Evolutionary conservation across 2,113 vertebrate genomes (phyloP).

Genomic region (Chlorodrepanis virens): DNA sequence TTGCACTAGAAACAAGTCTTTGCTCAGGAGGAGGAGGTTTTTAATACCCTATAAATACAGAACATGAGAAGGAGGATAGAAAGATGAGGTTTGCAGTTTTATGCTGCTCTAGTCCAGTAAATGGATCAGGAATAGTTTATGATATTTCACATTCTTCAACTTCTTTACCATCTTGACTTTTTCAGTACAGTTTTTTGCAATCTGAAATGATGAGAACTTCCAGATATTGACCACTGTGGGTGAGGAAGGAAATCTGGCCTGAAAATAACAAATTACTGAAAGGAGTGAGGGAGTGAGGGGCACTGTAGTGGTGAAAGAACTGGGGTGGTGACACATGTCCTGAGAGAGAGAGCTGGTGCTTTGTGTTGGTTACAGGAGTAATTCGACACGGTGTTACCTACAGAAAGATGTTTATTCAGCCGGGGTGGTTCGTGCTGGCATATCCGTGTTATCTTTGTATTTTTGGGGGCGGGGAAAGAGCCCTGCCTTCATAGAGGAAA

Average conservation of each 20-base stretch:
- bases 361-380: not conserved
- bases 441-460: not conserved
- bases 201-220: not conserved
- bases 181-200: not conserved
- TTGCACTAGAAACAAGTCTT: not conserved
- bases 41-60: not conserved
- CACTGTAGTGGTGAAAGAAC: not conserved
- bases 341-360: not conserved
- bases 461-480: not conserved
- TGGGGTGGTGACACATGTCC: not conserved
- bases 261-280: not conserved
- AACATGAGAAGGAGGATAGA: not conserved
- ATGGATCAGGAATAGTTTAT: not conserved
- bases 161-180: not conserved
- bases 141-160: not conserved
- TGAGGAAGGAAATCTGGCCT: not conserved
- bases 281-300: too few relatives aligned
- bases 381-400: not conserved
- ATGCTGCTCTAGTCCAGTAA: not conserved
- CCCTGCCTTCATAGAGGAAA: not conserved
- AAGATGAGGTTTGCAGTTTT: not conserved
- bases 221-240: not conserved
- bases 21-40: not conserved
- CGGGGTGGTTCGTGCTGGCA: accelerated
- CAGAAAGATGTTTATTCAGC: not conserved